Evolutionary conservation across 2,797 vertebrate species (phyloP), one percentile per base, ranked within the genome.

Genomic region (Salarias fasciatus): DNA sequence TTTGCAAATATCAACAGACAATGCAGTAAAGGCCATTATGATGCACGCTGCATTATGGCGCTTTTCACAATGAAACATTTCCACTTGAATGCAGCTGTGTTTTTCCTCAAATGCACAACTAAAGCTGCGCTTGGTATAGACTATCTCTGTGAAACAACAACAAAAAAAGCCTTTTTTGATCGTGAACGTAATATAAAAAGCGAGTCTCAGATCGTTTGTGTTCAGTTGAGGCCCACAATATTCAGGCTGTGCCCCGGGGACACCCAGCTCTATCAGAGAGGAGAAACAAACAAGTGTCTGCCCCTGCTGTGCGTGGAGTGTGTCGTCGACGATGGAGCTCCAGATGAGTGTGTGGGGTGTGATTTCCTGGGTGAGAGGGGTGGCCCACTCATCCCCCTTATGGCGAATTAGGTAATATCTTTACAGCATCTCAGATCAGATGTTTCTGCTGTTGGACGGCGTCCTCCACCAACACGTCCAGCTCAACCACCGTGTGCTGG

Each of bases 231-330:
- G 63, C 75, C 75, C 75, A 62, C 75, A 69, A 53, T 69, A 73
- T 58, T 73, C 35, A 46, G 36, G 79, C 69, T 69, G 71, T 37
- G 53, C 80, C 79, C 68, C 7, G 14, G 78, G 79, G 86, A 83
- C 50, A 56, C 46, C 61, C 46, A 56, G 63, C 80, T 83, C 75
- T 75, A 86, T 86, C 84, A 84, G 81, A 77, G 61, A 63, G 53
- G 24, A 76, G 75, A 80, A 82, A 86, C 77, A 85, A 85, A 90
- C 78, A 84, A 53, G 75, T 43, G 74, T 52, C 57, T 71, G 69
- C 74, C 75, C 75, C 77, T 13, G 72, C 72, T 75, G 83, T 56
- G 73, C 36, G 33, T 13, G 15, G 67, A 49, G 58, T 62, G 56
- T 50, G 52, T 77, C 68, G 64, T 68, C 37, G 40, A 44, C 72